Evolutionary conservation across 2,113 vertebrate species (phyloP), one percentile per base, ranked within the genome.

Genomic region (Oryzias javanicus): DNA sequence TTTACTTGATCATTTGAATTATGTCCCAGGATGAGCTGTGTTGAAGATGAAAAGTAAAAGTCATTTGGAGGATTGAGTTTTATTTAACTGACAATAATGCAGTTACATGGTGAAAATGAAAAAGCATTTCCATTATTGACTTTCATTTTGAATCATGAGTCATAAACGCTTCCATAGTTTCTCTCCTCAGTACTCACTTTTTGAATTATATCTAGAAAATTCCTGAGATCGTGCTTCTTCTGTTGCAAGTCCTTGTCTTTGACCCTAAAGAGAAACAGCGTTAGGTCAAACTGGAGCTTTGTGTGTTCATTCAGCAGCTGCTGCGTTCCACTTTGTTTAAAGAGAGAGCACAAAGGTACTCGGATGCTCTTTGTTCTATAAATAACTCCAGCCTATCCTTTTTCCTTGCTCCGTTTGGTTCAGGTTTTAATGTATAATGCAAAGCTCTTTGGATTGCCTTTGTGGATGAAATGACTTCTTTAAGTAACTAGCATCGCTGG

Each of bases 181-280:
- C 41, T 16, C 10, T 4, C 57, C 58, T 63, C 19, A 20, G 4
- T 24, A 42, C 80, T 80, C 53, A 86, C 86, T 60, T 76, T 24
- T 52, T 58, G 61, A 67, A 70, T 70, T 59, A 4, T 70, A 53
- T 63, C 55, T 60, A 19, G 59, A 68, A 22, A 14, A 75, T 60
- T 29, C 57, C 41, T 1, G 27, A 64, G 68, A 24, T 8, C 10
- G 18, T 14, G 44, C 16, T 55, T 64, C 60, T 48, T 25, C 35
- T 29, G 64, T 57, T 48, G 45, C 58, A 4, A 13, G 16, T 45
- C 42, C 22, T 46, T 72, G 76, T 49, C 17, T 29, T 67, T 12
- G 8, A 35, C 35, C 35, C 35, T 35, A 12, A 35, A 12, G 35
- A 35, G 35, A 35, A 35, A 35, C 10, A 35, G 12, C 8, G 8